phyloP scores from a whole-genome alignment of 2,113 vertebrate species.

The Tapirus terrestris region DNA sequence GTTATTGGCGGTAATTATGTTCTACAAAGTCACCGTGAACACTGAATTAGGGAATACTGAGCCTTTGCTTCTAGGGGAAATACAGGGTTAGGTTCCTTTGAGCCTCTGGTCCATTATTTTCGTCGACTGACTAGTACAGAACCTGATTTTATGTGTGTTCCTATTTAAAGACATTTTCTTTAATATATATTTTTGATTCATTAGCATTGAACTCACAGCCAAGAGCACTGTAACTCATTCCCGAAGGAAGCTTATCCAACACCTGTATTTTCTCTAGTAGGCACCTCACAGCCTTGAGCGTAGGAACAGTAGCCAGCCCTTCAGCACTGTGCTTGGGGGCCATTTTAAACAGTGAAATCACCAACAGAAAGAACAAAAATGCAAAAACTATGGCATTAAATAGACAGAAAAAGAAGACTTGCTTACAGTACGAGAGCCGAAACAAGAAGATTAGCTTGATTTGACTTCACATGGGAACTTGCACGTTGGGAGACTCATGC shows the following conservation, averaged over 20 bases:
- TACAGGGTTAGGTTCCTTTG: background rate
- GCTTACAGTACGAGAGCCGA: background rate
- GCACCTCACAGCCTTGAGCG: background rate
- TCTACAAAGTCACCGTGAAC: background rate
- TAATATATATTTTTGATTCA: background rate
- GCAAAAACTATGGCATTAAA: background rate
- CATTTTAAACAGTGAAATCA: background rate
- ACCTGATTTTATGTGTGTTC: background rate
- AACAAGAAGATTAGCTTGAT: background rate
- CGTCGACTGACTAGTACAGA: background rate
- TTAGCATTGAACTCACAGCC: background rate
- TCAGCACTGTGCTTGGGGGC: background rate
- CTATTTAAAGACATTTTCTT: background rate
- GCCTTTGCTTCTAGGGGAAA: background rate
- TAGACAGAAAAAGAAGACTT: background rate
- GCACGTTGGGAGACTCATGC: too few species aligned
- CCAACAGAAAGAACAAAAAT: background rate
- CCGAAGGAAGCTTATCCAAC: background rate
- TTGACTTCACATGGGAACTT: background rate
- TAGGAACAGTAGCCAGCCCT: too few species aligned
- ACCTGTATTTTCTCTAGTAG: background rate
- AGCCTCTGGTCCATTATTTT: background rate
- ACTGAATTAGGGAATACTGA: background rate
- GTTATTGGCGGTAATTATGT: fast-evolving
- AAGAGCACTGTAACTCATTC: background rate